These are phyloP conservation scores for Drosophila pseudotalamancana DNA, from an alignment of 2,888 invertebrate genomes.

Conservation along the genomic window DNA sequence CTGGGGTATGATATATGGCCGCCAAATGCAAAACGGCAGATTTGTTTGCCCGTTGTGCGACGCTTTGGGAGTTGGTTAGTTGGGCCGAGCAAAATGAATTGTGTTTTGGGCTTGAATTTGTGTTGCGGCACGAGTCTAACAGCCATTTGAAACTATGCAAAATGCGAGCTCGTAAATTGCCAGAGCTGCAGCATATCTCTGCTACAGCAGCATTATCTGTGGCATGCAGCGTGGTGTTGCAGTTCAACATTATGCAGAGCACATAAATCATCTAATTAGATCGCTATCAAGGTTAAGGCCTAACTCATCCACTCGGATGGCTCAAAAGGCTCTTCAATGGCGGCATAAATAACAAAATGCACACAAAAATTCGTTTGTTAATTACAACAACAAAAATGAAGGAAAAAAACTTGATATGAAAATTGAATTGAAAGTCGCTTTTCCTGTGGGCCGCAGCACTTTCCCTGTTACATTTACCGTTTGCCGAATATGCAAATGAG, in stretches of 20 bases:
- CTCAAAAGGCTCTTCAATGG: slow-evolving; percentile 47
- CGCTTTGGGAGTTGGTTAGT: slow-evolving; percentile 41
- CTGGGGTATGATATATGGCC: slow-evolving; percentile 63
- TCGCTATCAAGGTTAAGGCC: slow-evolving; percentile 47
- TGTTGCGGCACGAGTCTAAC: slow-evolving; percentile 52
- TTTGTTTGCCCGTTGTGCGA: slow-evolving; percentile 62
- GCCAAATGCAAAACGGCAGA: slow-evolving; percentile 71
- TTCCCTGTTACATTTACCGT: slow-evolving; percentile 73
- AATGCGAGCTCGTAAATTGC: slow-evolving; percentile 66
- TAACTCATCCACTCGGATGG: slow-evolving; percentile 46
- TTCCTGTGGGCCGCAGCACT: slow-evolving; percentile 55
- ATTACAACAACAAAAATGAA: slow-evolving; percentile 49
- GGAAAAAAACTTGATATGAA: slow-evolving; percentile 2
- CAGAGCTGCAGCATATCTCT: slow-evolving; percentile 34
- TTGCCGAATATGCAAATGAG: slow-evolving; percentile 80
- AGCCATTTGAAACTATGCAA: slow-evolving; percentile 77
- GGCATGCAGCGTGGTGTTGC: slow-evolving; percentile 2
- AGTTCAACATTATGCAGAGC: slow-evolving; percentile 53
- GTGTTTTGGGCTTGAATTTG: slow-evolving; percentile 53
- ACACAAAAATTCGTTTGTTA: slow-evolving; percentile 61
- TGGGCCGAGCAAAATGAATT: slow-evolving; percentile 54
- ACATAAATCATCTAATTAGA: slow-evolving; percentile 75
- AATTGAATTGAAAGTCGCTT: slow-evolving; percentile 37
- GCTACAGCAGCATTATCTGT: too few species aligned
- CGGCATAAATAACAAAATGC: slow-evolving; percentile 22